Evolutionary conservation across 2,888 invertebrate species (phyloP).

Genomic region (Euzophera pinguis): DNA sequence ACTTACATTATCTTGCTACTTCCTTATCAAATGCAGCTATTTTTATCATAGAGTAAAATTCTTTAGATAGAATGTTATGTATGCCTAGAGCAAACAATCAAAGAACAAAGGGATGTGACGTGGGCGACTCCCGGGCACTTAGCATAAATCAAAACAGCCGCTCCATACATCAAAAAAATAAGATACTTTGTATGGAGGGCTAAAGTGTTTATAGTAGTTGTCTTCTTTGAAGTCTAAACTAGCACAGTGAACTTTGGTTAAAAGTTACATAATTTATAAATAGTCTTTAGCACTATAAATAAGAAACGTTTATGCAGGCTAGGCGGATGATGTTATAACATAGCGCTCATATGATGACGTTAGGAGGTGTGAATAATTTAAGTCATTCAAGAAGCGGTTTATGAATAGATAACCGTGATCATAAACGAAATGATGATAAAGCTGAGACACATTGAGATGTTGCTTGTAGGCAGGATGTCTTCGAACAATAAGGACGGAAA

Average conservation of each 20-base stretch:
- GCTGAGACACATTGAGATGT: conserved; percentile 23
- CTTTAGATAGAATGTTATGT: conserved; percentile 3
- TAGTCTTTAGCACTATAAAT: not conserved
- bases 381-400: not conserved
- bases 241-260: not conserved
- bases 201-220: conserved; percentile 2
- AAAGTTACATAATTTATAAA: not conserved
- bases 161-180: conserved; percentile 21
- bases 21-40: not conserved
- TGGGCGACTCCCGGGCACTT: conserved; percentile 45
- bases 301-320: not conserved
- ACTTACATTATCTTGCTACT: not conserved
- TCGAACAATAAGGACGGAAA: conserved; percentile 64
- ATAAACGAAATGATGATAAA: conserved; percentile 18
- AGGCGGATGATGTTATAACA: too few species aligned
- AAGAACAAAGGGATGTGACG: conserved; percentile 37
- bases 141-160: conserved; percentile 61
- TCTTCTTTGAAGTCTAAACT: conserved; percentile 8
- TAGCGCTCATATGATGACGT: not conserved
- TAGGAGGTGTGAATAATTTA: not conserved
- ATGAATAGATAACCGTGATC: conserved; percentile 2
- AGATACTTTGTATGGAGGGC: conserved; percentile 20
- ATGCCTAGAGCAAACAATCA: conserved; percentile 18
- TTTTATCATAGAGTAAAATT: not conserved
- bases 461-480: conserved; percentile 58